phyloP scores from a whole-genome alignment of 2,113 vertebrate species.

The Oreochromis aureus region DNA sequence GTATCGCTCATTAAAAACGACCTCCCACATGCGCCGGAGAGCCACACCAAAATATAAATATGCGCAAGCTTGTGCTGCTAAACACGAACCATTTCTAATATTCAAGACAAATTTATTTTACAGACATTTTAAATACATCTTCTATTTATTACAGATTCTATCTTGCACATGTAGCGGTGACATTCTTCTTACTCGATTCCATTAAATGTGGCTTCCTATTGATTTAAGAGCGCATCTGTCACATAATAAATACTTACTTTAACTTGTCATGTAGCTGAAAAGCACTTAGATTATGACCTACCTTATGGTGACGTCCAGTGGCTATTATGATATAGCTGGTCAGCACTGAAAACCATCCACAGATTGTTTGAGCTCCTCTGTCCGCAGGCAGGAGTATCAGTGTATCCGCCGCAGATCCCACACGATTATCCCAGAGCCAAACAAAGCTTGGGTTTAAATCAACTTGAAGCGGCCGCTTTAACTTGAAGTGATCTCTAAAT shows the following conservation, averaged over 20 bases:
- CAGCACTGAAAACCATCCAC: constrained; percentile 57
- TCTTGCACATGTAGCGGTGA: neutral
- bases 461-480: constrained; percentile 46
- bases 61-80: neutral
- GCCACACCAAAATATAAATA: neutral
- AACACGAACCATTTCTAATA: neutral
- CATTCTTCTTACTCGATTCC: neutral
- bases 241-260: neutral
- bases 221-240: neutral
- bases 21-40: neutral
- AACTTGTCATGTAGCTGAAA: neutral
- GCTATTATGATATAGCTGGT: constrained; percentile 15
- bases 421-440: constrained; percentile 53
- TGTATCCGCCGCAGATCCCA: constrained; percentile 48
- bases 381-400: constrained; percentile 33
- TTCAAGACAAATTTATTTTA: neutral
- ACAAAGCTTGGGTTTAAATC: constrained; percentile 52
- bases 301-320: constrained; percentile 34
- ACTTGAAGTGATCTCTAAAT: constrained; percentile 41
- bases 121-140: neutral
- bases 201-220: neutral
- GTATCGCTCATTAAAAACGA: neutral
- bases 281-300: constrained; percentile 12
- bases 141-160: neutral
- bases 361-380: constrained; percentile 39